Base-by-base conservation (phyloP, 2,113 vertebrate genomes). In the Carassius carassius region DNA sequence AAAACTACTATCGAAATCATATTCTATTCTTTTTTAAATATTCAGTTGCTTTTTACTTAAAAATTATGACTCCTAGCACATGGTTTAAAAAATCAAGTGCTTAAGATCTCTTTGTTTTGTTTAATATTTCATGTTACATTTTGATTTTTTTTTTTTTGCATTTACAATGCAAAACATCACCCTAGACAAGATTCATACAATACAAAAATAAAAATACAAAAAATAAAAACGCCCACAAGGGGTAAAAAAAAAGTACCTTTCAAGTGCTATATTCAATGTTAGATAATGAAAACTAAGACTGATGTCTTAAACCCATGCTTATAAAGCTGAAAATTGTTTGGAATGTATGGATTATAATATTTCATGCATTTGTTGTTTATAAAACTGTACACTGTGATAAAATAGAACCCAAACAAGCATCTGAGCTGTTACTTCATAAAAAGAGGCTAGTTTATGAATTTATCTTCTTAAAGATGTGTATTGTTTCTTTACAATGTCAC, bases 361-460 rank as follows among this genome's bases (percentile, higher is more conserved):
- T 23, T 23, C 83, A 69, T 58, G 63, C 74, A 67, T 44, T 76
- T 29, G 25, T 58, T 69, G 49, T 67, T 23, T 51, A 73, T 51
- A 75, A 75, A 60, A 78, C 65, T 84, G 49, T 10, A 32, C 67
- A 74, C 21, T 35, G 14, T 85, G 73, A 72, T 54, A 72, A 70
- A 44, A 58, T 78, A 32, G 72, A 13, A 81, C 67, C 73, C 14
- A 65, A 78, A 74, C 74, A 44, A 70, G 56, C 51, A 65, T 81
- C 83, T 77, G 72, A 17, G 49, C 83, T 70, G 78, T 77, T 83
- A 88, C 67, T 79, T 82, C 80, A 82, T 82, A 72, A 54, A 70
- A 12, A n/a, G 62, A 65, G 41, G 44, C n/a, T 63, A 47, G 78
- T 63, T 79, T 47, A 63, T 79, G 21, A 16, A 63, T 79, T 79